These are phyloP conservation scores for Drosophila hamatofila DNA, from an alignment of 2,888 invertebrate genomes.

Conservation along the genomic window DNA sequence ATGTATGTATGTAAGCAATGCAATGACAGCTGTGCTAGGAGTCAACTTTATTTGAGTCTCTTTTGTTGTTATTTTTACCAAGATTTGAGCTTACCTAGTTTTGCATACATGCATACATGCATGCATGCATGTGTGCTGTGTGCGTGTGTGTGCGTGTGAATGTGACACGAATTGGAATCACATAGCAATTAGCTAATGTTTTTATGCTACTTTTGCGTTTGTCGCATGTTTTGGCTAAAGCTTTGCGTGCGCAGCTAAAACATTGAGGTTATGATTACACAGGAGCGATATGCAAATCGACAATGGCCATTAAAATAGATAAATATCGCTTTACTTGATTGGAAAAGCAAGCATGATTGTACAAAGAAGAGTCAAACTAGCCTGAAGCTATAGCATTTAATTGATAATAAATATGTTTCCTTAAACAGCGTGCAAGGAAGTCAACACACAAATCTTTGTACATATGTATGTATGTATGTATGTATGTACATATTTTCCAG, in stretches of 20 bases:
- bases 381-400: neutral
- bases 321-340: constrained; percentile 12
- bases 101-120: neutral
- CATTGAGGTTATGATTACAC: constrained; percentile 31
- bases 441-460: neutral
- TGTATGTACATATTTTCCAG: neutral
- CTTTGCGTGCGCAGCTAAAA: constrained; percentile 26
- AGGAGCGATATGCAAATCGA: constrained; percentile 25
- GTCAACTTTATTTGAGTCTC: neutral
- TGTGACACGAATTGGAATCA: constrained; percentile 20
- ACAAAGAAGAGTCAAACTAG: neutral
- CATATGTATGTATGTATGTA: neutral
- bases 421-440: neutral
- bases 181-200: constrained; percentile 56
- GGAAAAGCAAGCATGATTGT: neutral
- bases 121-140: neutral
- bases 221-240: constrained; percentile 30
- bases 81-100: constrained; percentile 8
- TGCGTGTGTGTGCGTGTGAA: neutral
- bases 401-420: neutral
- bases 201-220: constrained; percentile 20
- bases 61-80: constrained; percentile 7
- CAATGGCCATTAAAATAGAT: neutral
- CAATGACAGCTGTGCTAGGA: neutral
- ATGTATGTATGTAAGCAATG: neutral